phyloP scores from a whole-genome alignment of 2,888 invertebrate species.

The Pollenia amentaria region DNA sequence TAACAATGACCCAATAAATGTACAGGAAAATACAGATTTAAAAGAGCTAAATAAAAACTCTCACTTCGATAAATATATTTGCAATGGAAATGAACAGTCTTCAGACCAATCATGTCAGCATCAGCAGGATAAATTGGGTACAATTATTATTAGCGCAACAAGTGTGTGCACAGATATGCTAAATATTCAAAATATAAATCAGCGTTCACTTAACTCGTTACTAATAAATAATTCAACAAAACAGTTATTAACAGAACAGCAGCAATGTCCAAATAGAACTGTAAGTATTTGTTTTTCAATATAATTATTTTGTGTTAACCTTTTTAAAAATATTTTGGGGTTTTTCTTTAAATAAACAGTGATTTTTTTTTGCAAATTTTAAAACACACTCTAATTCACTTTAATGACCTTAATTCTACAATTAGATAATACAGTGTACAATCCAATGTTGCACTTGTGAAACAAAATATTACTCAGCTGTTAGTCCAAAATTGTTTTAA shows the following conservation, averaged over 20 bases:
- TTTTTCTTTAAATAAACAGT: background rate
- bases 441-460: too few species aligned
- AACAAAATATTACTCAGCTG: too few species aligned
- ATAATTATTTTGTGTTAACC: background rate
- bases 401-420: too few species aligned
- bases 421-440: too few species aligned
- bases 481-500: too few species aligned
- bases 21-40: background rate
- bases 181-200: constrained; percentile 41
- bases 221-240: constrained; percentile 38
- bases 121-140: constrained; percentile 77
- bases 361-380: background rate
- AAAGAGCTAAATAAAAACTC: constrained; percentile 24
- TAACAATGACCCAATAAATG: background rate
- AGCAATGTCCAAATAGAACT: constrained; percentile 73
- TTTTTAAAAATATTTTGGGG: background rate
- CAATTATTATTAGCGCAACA: constrained; percentile 77
- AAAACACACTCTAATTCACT: too few species aligned
- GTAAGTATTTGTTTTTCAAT: constrained; percentile 76
- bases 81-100: background rate
- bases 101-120: constrained; percentile 43
- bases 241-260: constrained; percentile 50
- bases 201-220: constrained; percentile 58
- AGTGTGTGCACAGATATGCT: constrained; percentile 56
- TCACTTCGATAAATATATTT: background rate